Percentiles rank a stretch among this genome's conserved stretches.
Conservation (phyloP, 2,797 vertebrate genomes). For the Balearica regulorum region DNA sequence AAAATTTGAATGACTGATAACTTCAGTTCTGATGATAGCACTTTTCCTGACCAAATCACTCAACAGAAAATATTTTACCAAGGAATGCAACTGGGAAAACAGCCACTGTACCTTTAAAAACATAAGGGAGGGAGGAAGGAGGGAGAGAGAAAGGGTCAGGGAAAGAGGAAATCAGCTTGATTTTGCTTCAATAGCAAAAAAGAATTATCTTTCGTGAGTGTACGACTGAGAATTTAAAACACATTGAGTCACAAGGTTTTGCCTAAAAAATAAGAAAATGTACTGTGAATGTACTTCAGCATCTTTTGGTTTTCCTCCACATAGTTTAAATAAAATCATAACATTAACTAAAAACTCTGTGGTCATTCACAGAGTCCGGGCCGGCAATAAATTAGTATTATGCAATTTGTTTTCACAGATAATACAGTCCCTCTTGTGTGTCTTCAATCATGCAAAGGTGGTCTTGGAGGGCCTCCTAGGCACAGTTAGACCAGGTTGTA, state of each 20-base stretch:
- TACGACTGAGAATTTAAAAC: conserved; percentile 73
- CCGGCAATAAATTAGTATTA: conserved; percentile 91
- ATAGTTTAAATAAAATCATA: conserved; percentile 86
- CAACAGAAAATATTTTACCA: conserved; percentile 54
- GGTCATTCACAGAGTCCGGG: conserved; percentile 76
- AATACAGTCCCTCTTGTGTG: conserved; percentile 76
- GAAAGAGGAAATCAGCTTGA: conserved; percentile 33
- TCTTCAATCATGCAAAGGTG: conserved; percentile 60
- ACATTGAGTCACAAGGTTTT: conserved; percentile 71
- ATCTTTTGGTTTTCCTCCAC: conserved; percentile 67
- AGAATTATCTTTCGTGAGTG: conserved; percentile 62
- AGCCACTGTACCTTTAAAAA: conserved; percentile 36
- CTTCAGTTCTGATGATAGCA: conserved; percentile 58
- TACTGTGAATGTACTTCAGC: conserved; percentile 76
- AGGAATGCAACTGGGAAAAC: conserved; percentile 46
- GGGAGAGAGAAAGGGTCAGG: not conserved
- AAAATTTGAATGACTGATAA: conserved; percentile 68
- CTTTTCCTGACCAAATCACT: conserved; percentile 47
- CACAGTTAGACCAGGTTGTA: conserved; percentile 89
- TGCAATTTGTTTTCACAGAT: conserved; percentile 84
- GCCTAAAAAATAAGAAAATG: conserved; percentile 70
- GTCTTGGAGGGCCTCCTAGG: conserved; percentile 52
- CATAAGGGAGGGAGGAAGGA: not conserved
- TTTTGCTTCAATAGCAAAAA: conserved; percentile 61
- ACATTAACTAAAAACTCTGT: conserved; percentile 81